Evolutionary conservation across 2,888 invertebrate species (phyloP), one percentile per base, ranked within the genome.

Genomic region (Eristalis pertinax): DNA sequence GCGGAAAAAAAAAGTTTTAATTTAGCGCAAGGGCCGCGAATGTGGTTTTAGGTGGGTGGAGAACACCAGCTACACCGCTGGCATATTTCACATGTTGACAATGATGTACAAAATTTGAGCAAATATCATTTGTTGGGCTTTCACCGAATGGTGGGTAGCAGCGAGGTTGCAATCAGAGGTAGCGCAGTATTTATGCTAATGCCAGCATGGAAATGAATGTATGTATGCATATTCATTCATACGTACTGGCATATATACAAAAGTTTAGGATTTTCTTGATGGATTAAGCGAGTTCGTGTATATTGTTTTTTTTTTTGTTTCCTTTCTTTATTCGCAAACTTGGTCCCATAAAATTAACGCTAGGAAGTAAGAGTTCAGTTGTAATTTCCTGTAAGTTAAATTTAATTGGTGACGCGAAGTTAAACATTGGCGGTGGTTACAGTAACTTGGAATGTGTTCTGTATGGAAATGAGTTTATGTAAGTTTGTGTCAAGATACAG

Each of bases 61-160:
- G 29, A 64, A n/a, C 35, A 32, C 38, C 22, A 29, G 56, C 70
- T 84, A 50, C 50, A 50, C 50, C 50, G n/a, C 70, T 72, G 62
- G 70, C 67, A 38, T 76, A 63, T 65, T 69, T 68, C 73, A 68
- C 81, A 81, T 81, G 85, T 85, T 85, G 85, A 85, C 85, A 85
- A 81, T 85, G 72, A 81, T 81, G 77, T 81, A 76, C 81, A 81
- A 60, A 81, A 85, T 81, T 77, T 73, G 22, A 73, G 56, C 67
- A 73, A 76, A 76, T 81, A 81, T 64, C 26, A 50, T 75, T 75
- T 43, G 72, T 65, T 70, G 58, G 69, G 43, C 35, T 50, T 19
- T 13, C 58, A 24, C 56, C 35, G 74, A 24, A 29, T 69, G 24
- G 56, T 32, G 32, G 32, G 32, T 32, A 10, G 60, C 10, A 22